A percentile compares a stretch with the other conserved stretches of the same genome.
These are phyloP conservation scores for Acipenser oxyrinchus DNA, from an alignment of 2,797 vertebrate genomes.

Conservation along the genomic window DNA sequence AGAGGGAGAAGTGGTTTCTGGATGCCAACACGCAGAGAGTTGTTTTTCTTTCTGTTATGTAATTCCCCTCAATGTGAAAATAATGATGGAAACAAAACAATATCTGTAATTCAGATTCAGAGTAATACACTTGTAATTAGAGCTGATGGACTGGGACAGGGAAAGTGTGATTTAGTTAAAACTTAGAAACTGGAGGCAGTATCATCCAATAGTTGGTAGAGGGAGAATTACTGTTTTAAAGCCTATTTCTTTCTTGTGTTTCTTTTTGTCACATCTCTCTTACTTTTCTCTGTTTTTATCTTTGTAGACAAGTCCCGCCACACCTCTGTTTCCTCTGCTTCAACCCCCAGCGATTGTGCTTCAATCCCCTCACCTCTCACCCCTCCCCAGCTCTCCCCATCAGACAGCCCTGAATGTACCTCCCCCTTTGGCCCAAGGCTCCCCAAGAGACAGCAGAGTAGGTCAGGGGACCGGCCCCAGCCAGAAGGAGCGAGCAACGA, in stretches of 20 bases:
- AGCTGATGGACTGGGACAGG: too few species aligned
- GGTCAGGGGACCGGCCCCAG: slow-evolving; percentile 68
- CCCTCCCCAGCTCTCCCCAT: slow-evolving; percentile 62
- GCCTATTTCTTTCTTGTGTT: slow-evolving; percentile 3
- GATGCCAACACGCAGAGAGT: too few species aligned
- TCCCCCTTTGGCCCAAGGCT: slow-evolving; percentile 59
- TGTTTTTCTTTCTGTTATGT: too few species aligned
- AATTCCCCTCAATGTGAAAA: too few species aligned
- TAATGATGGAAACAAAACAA: too few species aligned
- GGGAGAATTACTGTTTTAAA: neutral
- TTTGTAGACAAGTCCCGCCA: slow-evolving; percentile 62
- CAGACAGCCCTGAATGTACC: slow-evolving; percentile 31
- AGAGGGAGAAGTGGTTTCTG: slow-evolving; percentile 15
- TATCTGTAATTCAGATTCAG: too few species aligned
- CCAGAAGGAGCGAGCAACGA: slow-evolving; percentile 81
- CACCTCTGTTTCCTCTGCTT: slow-evolving; percentile 61
- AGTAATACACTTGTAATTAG: too few species aligned
- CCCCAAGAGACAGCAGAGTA: slow-evolving; percentile 49
- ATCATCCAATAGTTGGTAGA: too few species aligned
- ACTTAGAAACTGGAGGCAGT: too few species aligned
- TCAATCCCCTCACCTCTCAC: slow-evolving; percentile 61
- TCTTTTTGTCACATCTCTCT: neutral
- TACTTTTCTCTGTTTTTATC: neutral
- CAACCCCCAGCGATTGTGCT: slow-evolving; percentile 64
- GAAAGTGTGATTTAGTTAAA: too few species aligned